Evolutionary conservation across 2,888 invertebrate genomes (phyloP), one percentile per base, ranked within the genome.

Genomic region (Trichopria drosophilae): DNA sequence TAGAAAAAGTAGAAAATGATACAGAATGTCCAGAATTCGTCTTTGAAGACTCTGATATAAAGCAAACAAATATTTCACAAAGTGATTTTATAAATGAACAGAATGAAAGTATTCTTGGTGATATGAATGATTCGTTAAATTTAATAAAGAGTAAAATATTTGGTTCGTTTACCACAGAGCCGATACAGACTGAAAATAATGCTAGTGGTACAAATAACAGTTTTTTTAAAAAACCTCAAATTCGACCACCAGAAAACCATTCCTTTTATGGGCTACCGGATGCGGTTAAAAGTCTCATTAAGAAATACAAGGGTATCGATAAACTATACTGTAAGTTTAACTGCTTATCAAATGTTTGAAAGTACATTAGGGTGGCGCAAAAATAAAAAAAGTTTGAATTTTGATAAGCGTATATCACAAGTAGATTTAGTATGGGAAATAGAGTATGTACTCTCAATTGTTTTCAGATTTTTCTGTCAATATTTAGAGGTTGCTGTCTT

Each of bases 221-320:
- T 31, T 2, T n/a, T 32, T 6, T n/a, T 22, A 10, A 6, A 15
- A n/a, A n/a, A n/a, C n/a, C n/a, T n/a, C n/a, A n/a, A n/a, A n/a
- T n/a, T n/a, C n/a, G n/a, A n/a, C n/a, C n/a, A n/a, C 22, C 54
- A 24, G 1, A 34, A 3, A 35, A 43, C n/a, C 26, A 48, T 37
- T 49, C 78, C 9, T 95, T 92, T 75, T 93, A 88, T 80, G 93
- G 90, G 0, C 77, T 95, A 29, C 90, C 94, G 1, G 71, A 80
- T 1, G 79, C 78, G 63, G 86, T 90, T 0, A 83, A 85, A 69
- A 77, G 80, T 9, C 76, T 94, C 57, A 84, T 95, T 57, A 82
- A 85, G 61, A 79, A 82, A 54, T 84, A 85, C 61, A 87, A 90
- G 69, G 88, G 88, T 57, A 93, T 95, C 55, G 81, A 82, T 16